phyloP scores from a whole-genome alignment of 2,888 invertebrate genomes.

The Allophyes oxyacanthae region DNA sequence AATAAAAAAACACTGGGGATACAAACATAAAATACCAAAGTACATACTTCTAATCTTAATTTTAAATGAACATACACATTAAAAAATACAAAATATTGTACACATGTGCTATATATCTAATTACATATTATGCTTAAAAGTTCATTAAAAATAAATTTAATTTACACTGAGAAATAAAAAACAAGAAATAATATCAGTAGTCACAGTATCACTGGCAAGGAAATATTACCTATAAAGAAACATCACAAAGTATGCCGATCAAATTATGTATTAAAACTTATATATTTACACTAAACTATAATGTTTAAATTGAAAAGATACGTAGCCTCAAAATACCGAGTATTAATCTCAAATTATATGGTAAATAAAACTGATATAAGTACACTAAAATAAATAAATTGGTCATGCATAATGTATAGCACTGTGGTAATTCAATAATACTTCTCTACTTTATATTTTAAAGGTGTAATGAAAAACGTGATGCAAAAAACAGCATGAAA shows the following conservation, averaged over 20 bases:
- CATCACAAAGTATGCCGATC: conserved; percentile 42
- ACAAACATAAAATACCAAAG: conserved; percentile 18
- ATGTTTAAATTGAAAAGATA: conserved; percentile 38
- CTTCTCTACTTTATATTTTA: too few species aligned
- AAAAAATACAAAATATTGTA: conserved; percentile 7
- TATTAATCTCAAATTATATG: conserved; percentile 49
- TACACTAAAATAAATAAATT: conserved; percentile 27
- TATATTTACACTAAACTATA: conserved; percentile 50
- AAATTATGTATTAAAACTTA: conserved; percentile 43
- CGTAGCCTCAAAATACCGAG: conserved; percentile 57
- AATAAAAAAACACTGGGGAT: conserved; percentile 13
- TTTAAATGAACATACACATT: conserved; percentile 21
- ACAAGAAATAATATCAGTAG: conserved; percentile 53
- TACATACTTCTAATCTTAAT: conserved; percentile 12
- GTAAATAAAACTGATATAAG: conserved; percentile 29
- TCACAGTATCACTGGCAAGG: conserved; percentile 76
- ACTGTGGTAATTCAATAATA: too few species aligned
- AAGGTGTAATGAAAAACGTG: too few species aligned
- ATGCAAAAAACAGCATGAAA: too few species aligned
- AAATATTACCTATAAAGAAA: conserved; percentile 53
- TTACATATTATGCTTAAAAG: conserved; percentile 44
- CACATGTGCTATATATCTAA: conserved; percentile 21
- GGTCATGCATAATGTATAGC: conserved; percentile 25
- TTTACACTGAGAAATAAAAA: conserved; percentile 48
- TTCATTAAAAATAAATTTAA: conserved; percentile 35